Percentiles rank a stretch among this genome's conserved stretches.
phyloP scores from a whole-genome alignment of 2,113 vertebrate species.

The Formicarius rufipectus region DNA sequence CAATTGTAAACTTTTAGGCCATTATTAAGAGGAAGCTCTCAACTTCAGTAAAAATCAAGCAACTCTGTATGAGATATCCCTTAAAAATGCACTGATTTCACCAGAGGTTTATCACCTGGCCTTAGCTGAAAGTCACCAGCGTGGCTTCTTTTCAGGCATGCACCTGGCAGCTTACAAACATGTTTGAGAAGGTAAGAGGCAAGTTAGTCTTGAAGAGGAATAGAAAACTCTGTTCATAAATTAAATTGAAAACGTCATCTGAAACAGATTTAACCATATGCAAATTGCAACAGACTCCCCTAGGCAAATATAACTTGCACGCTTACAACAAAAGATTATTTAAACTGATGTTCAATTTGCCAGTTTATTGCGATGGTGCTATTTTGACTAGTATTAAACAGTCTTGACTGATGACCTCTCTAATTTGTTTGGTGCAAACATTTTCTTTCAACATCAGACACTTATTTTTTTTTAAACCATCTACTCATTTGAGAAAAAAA shows the following conservation, averaged over 20 bases:
- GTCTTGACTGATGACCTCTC: conserved; percentile 72
- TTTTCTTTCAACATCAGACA: conserved; percentile 70
- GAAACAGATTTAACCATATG: not conserved
- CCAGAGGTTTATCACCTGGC: not conserved
- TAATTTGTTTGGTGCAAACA: conserved; percentile 68
- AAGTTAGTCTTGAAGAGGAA: not conserved
- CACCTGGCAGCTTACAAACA: not conserved
- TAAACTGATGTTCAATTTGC: conserved; percentile 37
- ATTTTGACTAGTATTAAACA: conserved; percentile 68
- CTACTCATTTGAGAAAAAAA: conserved; percentile 39
- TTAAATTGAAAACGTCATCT: not conserved
- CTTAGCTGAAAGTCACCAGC: not conserved
- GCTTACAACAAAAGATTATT: conserved; percentile 53
- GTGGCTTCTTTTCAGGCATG: not conserved
- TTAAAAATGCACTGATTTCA: not conserved
- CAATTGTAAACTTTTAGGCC: not conserved
- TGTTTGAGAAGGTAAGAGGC: not conserved
- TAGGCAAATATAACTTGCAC: not conserved
- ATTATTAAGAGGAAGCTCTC: conserved; percentile 4
- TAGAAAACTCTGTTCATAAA: not conserved
- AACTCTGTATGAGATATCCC: not conserved
- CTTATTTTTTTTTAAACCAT: conserved; percentile 8
- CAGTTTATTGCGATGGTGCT: conserved; percentile 46
- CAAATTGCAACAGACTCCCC: conserved; percentile 32
- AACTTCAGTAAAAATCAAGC: not conserved